A percentile compares a stretch with the other conserved stretches of the same genome.
phyloP scores from a whole-genome alignment of 2,113 vertebrate genomes.

The Pachycephala philippinensis region DNA sequence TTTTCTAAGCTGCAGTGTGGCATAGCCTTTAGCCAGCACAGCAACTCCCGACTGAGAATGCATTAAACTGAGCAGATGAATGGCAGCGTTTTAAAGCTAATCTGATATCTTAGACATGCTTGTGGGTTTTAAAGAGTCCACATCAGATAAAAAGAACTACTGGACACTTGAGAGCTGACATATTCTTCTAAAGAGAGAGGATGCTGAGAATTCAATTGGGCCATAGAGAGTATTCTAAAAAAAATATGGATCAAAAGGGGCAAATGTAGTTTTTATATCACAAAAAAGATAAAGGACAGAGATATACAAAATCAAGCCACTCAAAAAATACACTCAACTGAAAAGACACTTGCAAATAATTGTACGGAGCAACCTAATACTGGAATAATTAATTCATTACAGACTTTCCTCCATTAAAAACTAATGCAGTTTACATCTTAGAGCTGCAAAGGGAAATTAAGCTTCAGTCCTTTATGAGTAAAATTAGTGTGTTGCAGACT shows the following conservation, averaged over 20 bases:
- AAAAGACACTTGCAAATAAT: not conserved
- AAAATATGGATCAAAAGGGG: not conserved
- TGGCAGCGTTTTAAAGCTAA: constrained; percentile 68
- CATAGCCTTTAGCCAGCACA: constrained; percentile 62
- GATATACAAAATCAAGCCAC: not conserved
- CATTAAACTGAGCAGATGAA: constrained; percentile 71
- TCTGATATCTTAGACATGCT: constrained; percentile 68
- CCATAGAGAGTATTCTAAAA: constrained; percentile 19
- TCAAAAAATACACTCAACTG: not conserved
- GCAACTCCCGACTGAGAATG: constrained; percentile 46
- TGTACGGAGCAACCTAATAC: not conserved
- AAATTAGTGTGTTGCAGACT: not conserved
- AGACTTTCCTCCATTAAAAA: not conserved
- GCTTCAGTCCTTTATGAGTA: not conserved
- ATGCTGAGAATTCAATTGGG: constrained; percentile 55
- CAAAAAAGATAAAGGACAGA: not conserved
- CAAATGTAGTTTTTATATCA: constrained; percentile 6
- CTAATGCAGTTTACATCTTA: not conserved
- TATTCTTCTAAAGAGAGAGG: constrained; percentile 36
- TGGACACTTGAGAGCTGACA: constrained; percentile 59
- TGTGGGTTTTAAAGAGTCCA: constrained; percentile 60
- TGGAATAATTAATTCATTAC: not conserved
- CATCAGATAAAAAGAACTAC: constrained; percentile 59
- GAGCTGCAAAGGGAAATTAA: not conserved
- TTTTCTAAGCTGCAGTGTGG: constrained; percentile 59